A percentile compares a stretch with the other conserved stretches of the same genome.
phyloP scores from a whole-genome alignment of 2,797 vertebrate genomes.

The Eurystomus glaucurus region DNA sequence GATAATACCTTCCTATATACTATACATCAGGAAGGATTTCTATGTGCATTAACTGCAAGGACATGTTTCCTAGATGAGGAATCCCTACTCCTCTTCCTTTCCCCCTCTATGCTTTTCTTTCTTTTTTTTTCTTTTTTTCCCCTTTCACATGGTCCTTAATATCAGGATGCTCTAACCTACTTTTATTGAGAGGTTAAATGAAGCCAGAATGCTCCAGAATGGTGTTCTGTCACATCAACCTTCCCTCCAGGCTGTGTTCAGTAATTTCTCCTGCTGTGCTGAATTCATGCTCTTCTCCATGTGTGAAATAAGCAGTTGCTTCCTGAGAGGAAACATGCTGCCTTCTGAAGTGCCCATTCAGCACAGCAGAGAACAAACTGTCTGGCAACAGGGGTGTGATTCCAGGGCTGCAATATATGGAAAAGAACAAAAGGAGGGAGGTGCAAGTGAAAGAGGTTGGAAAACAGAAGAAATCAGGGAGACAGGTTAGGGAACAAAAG shows the following conservation, averaged over 20 bases:
- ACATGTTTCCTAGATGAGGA: background rate
- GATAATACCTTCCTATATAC: background rate
- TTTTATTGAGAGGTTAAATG: slow-evolving; percentile 73
- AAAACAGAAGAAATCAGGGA: background rate
- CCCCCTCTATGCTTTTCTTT: background rate
- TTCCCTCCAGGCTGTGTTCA: slow-evolving; percentile 44
- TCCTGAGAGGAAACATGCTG: background rate
- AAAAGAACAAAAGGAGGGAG: slow-evolving; percentile 11
- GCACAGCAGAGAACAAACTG: slow-evolving; percentile 9
- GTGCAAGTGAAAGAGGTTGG: background rate
- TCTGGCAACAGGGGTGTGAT: slow-evolving; percentile 40
- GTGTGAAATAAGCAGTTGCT: slow-evolving; percentile 27
- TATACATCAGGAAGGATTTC: background rate
- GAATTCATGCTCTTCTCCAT: slow-evolving; percentile 8
- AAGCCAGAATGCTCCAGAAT: slow-evolving; percentile 58
- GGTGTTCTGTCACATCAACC: slow-evolving; percentile 47
- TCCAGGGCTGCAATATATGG: background rate
- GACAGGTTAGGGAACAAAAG: background rate
- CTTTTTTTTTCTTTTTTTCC: fast-evolving
- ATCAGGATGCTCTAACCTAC: slow-evolving; percentile 16
- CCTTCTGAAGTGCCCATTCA: slow-evolving; percentile 35
- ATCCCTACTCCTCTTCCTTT: background rate
- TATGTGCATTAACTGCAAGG: background rate
- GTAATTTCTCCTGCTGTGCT: slow-evolving; percentile 38
- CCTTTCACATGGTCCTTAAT: background rate